phyloP scores from a whole-genome alignment of 1,140 invertebrate species.

The Phortica variegata region DNA sequence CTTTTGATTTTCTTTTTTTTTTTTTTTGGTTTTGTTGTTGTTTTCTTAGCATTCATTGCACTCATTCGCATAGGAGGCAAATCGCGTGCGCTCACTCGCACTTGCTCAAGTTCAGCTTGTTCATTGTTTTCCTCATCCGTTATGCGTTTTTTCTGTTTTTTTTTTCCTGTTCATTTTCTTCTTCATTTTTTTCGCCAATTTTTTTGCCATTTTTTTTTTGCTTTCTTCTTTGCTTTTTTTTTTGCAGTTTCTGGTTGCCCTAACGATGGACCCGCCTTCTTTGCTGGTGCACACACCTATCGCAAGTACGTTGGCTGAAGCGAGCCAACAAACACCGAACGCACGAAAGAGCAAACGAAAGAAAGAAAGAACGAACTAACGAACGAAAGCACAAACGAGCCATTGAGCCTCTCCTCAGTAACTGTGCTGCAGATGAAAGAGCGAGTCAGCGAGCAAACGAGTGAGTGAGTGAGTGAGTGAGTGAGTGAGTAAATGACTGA shows the following conservation, averaged over 20 bases:
- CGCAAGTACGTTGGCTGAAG: slow-evolving; percentile 20
- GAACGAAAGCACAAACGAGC: slow-evolving; percentile 27
- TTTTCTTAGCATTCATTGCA: no score
- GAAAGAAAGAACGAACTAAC: neutral
- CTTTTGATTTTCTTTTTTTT: neutral
- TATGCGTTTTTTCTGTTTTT: slow-evolving; percentile 18
- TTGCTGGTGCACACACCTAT: slow-evolving; percentile 39
- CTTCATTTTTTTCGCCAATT: slow-evolving; percentile 13
- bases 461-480: slow-evolving; percentile 13
- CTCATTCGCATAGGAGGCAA: no score
- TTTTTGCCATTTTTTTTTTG: slow-evolving; percentile 20
- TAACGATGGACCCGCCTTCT: slow-evolving; percentile 52
- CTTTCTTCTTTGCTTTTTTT: slow-evolving; percentile 17
- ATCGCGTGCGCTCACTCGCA: no score
- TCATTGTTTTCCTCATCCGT: no score
- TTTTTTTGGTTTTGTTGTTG: neutral
- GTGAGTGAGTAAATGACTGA: no score
- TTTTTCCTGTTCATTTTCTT: slow-evolving; percentile 7
- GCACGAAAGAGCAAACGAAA: no score
- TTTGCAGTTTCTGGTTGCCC: slow-evolving; percentile 41
- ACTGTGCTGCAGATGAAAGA: slow-evolving; percentile 27
- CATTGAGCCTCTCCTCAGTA: slow-evolving; percentile 13
- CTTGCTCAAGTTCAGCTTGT: no score
- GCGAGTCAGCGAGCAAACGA: slow-evolving; percentile 12
- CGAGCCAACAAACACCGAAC: no score